Evolutionary conservation across 2,797 vertebrate species (phyloP).

Genomic region (Sebastes matsubarae): DNA sequence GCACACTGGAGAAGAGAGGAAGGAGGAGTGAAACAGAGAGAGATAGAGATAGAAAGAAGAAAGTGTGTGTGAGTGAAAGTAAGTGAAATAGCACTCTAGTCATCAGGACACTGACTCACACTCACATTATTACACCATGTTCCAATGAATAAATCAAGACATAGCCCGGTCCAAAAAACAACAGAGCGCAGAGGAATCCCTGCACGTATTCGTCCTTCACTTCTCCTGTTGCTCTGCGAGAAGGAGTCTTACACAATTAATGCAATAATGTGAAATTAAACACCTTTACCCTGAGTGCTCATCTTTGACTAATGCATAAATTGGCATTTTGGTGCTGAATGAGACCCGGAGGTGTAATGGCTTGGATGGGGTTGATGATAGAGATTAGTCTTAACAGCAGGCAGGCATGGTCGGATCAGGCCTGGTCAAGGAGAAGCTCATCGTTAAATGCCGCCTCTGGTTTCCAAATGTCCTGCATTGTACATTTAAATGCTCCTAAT

Average conservation of each 20-base stretch:
- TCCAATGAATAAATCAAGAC: constrained; percentile 57
- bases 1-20: background rate
- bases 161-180: constrained; percentile 26
- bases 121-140: constrained; percentile 42
- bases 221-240: background rate
- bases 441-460: constrained; percentile 49
- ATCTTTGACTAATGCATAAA: constrained; percentile 54
- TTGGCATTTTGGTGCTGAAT: constrained; percentile 46
- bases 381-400: constrained; percentile 57
- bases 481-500: constrained; percentile 59
- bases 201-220: constrained; percentile 9
- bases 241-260: constrained; percentile 26
- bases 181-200: background rate
- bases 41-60: background rate
- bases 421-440: constrained; percentile 57
- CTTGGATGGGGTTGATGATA: constrained; percentile 49
- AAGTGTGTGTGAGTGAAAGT: background rate
- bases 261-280: constrained; percentile 61
- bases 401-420: constrained; percentile 21
- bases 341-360: constrained; percentile 51
- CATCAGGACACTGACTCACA: constrained; percentile 48
- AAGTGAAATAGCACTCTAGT: constrained; percentile 15
- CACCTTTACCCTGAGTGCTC: constrained; percentile 40
- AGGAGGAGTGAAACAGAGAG: background rate
- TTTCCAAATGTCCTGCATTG: constrained; percentile 46